phyloP scores from a whole-genome alignment of 2,888 invertebrate genomes.

The Cotesia congregata region DNA sequence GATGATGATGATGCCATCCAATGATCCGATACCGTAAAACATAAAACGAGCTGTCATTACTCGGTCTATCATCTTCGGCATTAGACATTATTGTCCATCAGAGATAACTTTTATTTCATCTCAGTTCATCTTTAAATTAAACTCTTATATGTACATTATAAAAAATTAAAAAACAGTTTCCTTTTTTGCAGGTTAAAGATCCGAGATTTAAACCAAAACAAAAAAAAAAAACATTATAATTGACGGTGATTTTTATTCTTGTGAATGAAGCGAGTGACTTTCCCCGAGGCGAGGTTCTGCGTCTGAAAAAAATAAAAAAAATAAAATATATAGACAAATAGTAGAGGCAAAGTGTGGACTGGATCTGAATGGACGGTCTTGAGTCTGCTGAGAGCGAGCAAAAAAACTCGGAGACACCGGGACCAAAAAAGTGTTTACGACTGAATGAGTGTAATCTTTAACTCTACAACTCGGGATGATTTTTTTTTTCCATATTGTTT shows the following conservation, averaged over 20 bases:
- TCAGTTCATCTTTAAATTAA: neutral
- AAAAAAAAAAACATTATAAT: conserved; percentile 7
- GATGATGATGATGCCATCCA: conserved; percentile 1
- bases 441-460: conserved; percentile 67
- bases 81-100: neutral
- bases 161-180: neutral
- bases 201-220: neutral
- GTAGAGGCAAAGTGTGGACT: conserved; percentile 27
- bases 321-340: conserved; percentile 18
- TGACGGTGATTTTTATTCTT: conserved; percentile 16
- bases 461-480: neutral
- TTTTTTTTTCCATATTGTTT: no score
- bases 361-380: conserved; percentile 43
- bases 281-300: conserved; percentile 22
- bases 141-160: neutral
- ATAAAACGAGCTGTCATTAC: conserved; percentile 62
- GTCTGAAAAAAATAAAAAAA: conserved; percentile 6
- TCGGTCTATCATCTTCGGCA: conserved; percentile 45
- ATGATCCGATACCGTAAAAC: conserved; percentile 16
- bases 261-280: conserved; percentile 27
- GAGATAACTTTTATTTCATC: neutral
- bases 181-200: neutral
- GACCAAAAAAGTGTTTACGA: conserved; percentile 53
- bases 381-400: conserved; percentile 26
- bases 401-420: conserved; percentile 30